Conservation (phyloP, 2,797 vertebrate species). For the Acanthiza pusilla region DNA sequence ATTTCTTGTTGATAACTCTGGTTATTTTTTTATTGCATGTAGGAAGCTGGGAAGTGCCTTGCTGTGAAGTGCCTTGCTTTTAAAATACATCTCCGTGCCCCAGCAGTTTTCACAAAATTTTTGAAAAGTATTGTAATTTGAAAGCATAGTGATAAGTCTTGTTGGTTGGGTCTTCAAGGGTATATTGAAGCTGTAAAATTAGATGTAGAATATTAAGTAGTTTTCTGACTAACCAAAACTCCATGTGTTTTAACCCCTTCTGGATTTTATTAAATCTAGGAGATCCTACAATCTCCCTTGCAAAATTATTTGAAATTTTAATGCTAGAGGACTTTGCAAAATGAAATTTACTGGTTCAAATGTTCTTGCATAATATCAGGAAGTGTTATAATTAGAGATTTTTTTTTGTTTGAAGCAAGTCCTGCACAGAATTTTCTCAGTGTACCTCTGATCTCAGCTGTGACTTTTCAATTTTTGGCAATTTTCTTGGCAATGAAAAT, state of each 20-base stretch:
- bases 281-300: background rate
- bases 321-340: background rate
- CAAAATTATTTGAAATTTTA: background rate
- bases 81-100: background rate
- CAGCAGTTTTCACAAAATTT: background rate
- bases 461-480: background rate
- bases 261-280: background rate
- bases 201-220: background rate
- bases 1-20: conserved; percentile 46
- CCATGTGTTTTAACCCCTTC: background rate
- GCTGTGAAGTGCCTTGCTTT: background rate
- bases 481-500: background rate
- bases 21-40: background rate
- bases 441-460: background rate
- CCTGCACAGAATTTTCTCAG: background rate
- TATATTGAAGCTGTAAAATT: background rate
- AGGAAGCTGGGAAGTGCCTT: background rate
- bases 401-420: background rate
- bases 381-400: background rate
- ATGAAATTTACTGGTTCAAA: background rate
- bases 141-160: background rate
- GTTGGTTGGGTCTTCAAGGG: background rate
- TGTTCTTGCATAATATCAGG: background rate
- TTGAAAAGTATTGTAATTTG: background rate
- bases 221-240: background rate